Evolutionary conservation across 1,140 invertebrate species (phyloP).

Genomic region (Scaptomyza montana): DNA sequence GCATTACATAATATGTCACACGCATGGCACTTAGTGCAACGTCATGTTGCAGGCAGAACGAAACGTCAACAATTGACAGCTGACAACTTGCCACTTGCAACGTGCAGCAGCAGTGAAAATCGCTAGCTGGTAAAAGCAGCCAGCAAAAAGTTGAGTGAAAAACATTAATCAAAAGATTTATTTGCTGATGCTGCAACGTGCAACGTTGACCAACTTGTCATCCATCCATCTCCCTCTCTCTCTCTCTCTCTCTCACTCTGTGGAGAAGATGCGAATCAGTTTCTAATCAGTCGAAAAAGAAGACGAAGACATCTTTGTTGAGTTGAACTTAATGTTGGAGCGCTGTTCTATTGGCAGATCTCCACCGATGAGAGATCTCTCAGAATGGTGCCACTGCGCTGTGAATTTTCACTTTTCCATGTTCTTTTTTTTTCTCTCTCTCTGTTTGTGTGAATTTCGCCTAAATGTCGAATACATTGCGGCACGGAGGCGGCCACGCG

Average conservation of each 20-base stretch:
- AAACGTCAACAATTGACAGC: not conserved
- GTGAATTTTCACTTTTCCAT: constrained; percentile 72
- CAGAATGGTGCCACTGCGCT: constrained; percentile 49
- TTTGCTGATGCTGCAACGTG: constrained; percentile 54
- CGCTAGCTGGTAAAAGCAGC: not conserved
- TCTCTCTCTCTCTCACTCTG: too few relatives aligned
- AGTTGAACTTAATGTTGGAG: constrained; percentile 6
- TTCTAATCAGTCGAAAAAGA: constrained; percentile 53
- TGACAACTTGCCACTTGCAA: not conserved
- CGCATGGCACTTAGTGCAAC: constrained; percentile 12
- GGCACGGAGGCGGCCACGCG: constrained; percentile 43
- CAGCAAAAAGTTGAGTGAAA: not conserved
- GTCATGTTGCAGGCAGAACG: constrained; percentile 38
- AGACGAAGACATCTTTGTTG: constrained; percentile 8
- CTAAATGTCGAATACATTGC: constrained; percentile 54
- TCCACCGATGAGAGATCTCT: constrained; percentile 23
- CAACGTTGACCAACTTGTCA: constrained; percentile 34
- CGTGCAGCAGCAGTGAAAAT: constrained; percentile 3
- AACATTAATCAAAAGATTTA: constrained; percentile 59
- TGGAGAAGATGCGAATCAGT: constrained; percentile 26
- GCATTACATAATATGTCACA: constrained; percentile 36
- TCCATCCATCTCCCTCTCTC: not conserved
- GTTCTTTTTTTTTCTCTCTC: constrained; percentile 4
- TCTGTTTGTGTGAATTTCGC: constrained; percentile 69
- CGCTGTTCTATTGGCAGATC: constrained; percentile 53